Conservation (phyloP, 2,797 vertebrate genomes). For the Falco columbarius region DNA sequence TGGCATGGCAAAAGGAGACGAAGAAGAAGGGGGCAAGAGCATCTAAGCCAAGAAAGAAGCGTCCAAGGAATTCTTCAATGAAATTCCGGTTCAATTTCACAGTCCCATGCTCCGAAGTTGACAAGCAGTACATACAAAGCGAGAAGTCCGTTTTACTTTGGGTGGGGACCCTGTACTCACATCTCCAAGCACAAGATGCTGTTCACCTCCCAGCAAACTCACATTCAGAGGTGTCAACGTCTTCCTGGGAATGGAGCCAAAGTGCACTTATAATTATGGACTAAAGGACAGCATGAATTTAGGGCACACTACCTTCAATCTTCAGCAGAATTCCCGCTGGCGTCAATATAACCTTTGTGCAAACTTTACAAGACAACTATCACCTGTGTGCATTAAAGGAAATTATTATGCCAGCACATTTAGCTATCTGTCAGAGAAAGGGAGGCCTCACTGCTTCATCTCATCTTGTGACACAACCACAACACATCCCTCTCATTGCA, state of each 20-base stretch:
- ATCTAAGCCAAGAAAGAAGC: not conserved
- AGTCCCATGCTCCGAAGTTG: not conserved
- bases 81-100: not conserved
- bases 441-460: not conserved
- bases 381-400: not conserved
- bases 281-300: not conserved
- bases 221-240: not conserved
- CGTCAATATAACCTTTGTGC: not conserved
- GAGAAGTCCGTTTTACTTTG: not conserved
- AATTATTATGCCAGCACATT: rapidly evolving
- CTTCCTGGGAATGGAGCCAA: not conserved
- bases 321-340: not conserved
- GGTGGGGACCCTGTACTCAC: rapidly evolving
- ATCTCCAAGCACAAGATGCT: not conserved
- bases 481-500: not conserved
- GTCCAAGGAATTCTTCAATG: not conserved
- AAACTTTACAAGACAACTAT: not conserved
- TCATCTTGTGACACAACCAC: not conserved
- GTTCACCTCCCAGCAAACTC: not conserved
- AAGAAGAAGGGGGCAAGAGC: not conserved
- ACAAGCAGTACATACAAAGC: not conserved
- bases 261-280: not conserved
- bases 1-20: not conserved
- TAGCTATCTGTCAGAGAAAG: not conserved
- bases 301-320: not conserved